Evolutionary conservation across 2,797 vertebrate species (phyloP).

Genomic region (Peromyscus melanophrys): DNA sequence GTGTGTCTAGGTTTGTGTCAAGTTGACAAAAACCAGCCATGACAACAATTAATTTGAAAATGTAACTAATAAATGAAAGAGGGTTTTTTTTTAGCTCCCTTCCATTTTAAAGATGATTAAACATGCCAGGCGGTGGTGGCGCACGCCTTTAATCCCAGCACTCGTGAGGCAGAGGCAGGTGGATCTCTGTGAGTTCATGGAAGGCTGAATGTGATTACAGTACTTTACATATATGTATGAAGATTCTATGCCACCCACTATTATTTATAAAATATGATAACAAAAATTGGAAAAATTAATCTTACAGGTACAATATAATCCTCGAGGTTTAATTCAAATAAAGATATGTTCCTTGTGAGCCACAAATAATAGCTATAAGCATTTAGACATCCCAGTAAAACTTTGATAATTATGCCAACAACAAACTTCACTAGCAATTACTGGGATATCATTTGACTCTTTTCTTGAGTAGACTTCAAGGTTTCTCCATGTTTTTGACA

Average conservation of each 20-base stretch:
- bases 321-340: background rate
- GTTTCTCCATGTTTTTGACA: background rate
- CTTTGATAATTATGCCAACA: background rate
- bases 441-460: conserved; percentile 19
- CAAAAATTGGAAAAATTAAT: background rate
- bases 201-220: background rate
- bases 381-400: background rate
- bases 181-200: no score
- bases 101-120: conserved; percentile 50
- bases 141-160: no score
- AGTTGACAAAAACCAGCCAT: background rate
- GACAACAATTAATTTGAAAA: background rate
- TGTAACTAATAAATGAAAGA: conserved; percentile 14
- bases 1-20: background rate
- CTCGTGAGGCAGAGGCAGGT: no score
- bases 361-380: background rate
- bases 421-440: background rate
- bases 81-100: background rate
- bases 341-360: background rate
- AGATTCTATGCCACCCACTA: no score
- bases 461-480: conserved; percentile 49
- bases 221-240: background rate
- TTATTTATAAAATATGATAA: background rate
- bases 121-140: background rate
- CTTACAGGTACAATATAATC: background rate